Evolutionary conservation across 2,888 invertebrate genomes (phyloP).

Genomic region (Sturmia bella): DNA sequence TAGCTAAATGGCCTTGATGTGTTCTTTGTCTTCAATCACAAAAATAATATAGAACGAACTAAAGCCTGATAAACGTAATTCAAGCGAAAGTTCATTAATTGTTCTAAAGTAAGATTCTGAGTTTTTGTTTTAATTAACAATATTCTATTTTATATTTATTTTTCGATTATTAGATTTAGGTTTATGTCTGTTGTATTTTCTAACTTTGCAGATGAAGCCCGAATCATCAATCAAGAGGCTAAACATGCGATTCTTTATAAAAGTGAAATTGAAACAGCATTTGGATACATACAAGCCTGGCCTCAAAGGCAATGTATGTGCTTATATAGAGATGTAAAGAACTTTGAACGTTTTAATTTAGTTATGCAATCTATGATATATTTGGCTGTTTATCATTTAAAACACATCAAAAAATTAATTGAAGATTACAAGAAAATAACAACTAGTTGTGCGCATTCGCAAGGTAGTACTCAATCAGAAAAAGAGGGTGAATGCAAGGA

Average conservation of each 20-base stretch:
- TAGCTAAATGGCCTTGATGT: too few relatives aligned
- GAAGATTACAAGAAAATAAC: conserved; percentile 81
- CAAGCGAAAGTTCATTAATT: too few relatives aligned
- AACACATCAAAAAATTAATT: conserved; percentile 86
- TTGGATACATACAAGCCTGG: conserved; percentile 94
- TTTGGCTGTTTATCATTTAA: conserved; percentile 91
- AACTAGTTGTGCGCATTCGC: conserved; percentile 61
- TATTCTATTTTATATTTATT: too few relatives aligned
- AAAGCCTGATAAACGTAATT: too few relatives aligned
- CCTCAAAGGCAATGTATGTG: conserved; percentile 97
- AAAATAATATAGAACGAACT: too few relatives aligned
- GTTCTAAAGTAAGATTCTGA: too few relatives aligned
- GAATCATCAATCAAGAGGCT: conserved; percentile 89
- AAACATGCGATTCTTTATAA: conserved; percentile 89
- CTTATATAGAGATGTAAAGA: conserved; percentile 95
- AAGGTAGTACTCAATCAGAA: conserved; percentile 28
- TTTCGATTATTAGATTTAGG: too few relatives aligned
- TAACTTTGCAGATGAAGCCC: conserved; percentile 86
- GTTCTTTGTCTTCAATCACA: too few relatives aligned
- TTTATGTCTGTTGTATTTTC: too few relatives aligned
- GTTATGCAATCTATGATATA: conserved; percentile 93
- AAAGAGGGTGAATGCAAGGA: conserved; percentile 37
- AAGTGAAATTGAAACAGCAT: conserved; percentile 91
- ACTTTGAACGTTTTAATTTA: conserved; percentile 94
- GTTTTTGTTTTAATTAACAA: too few relatives aligned